These are phyloP conservation scores for Microcebus ravelobensis DNA, from an alignment of 2,113 vertebrate species.

Conservation along the genomic window DNA sequence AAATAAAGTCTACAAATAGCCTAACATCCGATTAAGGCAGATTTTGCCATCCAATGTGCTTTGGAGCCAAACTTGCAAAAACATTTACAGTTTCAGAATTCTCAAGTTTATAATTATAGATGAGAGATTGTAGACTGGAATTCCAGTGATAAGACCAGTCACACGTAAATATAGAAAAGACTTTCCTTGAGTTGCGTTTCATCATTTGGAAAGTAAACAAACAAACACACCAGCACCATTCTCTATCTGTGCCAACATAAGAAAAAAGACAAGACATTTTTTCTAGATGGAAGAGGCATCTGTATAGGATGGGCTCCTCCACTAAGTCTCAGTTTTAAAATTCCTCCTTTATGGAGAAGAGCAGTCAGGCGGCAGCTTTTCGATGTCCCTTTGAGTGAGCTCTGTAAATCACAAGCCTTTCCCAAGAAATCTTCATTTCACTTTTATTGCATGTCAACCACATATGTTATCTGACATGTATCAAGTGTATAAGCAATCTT, in stretches of 20 bases:
- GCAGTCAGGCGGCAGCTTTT: not conserved
- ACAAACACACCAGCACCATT: not conserved
- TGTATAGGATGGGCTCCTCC: not conserved
- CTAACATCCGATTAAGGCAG: not conserved
- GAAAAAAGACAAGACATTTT: not conserved
- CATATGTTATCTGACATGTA: not conserved
- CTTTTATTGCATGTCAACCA: conserved; percentile 15
- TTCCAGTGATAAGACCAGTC: not conserved
- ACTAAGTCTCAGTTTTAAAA: not conserved
- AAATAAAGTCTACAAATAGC: not conserved
- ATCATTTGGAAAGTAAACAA: conserved; percentile 2
- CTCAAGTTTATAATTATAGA: not conserved
- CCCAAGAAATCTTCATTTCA: conserved; percentile 9
- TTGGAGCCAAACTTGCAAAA: conserved; percentile 20
- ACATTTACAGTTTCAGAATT: not conserved
- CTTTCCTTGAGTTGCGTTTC: not conserved
- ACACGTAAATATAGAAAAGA: not conserved
- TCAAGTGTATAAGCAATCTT: not conserved
- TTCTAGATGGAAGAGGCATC: not conserved
- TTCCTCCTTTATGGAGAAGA: not conserved
- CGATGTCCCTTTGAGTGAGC: not conserved
- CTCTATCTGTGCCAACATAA: not conserved
- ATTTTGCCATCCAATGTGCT: not conserved
- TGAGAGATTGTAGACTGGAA: not conserved
- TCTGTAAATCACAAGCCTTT: not conserved